Evolutionary conservation across 1,140 invertebrate genomes (phyloP).

Genomic region (Papilio polyxenes): DNA sequence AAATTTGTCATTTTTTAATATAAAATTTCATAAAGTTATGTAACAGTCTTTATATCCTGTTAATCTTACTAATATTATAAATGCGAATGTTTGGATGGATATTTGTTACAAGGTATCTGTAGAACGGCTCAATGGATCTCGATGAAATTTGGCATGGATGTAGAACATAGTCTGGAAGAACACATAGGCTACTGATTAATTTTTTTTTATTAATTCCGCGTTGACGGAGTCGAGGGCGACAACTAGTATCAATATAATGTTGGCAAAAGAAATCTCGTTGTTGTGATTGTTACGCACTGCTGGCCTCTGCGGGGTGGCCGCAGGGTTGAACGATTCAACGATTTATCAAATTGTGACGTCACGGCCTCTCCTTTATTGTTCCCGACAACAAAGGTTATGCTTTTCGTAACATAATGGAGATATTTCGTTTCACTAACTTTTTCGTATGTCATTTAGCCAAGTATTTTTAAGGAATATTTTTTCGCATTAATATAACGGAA

Average conservation of each 20-base stretch:
- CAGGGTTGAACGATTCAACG: constrained; percentile 2
- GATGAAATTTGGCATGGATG: too few species aligned
- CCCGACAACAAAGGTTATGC: constrained; percentile 26
- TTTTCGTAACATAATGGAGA: constrained; percentile 18
- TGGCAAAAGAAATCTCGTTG: not conserved
- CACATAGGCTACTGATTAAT: too few species aligned
- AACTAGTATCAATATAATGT: not conserved
- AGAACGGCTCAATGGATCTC: too few species aligned
- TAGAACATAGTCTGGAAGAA: too few species aligned
- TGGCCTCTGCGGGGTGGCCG: not conserved
- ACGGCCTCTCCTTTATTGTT: constrained; percentile 17
- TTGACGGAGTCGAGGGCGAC: too few species aligned
- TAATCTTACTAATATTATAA: too few species aligned
- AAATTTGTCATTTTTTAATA: too few species aligned
- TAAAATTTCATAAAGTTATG: too few species aligned
- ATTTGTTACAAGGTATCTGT: too few species aligned
- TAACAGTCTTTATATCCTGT: too few species aligned
- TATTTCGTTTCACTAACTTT: constrained; percentile 22
- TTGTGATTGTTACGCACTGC: not conserved
- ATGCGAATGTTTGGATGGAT: too few species aligned
- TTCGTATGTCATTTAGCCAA: constrained; percentile 10
- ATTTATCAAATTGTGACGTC: constrained; percentile 20
- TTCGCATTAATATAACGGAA: not conserved
- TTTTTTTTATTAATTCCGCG: too few species aligned
- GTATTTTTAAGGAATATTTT: not conserved